These are phyloP conservation scores for cattle (Bos taurus) DNA, from an alignment of 2,113 vertebrate species.

Conservation along the genomic window DNA sequence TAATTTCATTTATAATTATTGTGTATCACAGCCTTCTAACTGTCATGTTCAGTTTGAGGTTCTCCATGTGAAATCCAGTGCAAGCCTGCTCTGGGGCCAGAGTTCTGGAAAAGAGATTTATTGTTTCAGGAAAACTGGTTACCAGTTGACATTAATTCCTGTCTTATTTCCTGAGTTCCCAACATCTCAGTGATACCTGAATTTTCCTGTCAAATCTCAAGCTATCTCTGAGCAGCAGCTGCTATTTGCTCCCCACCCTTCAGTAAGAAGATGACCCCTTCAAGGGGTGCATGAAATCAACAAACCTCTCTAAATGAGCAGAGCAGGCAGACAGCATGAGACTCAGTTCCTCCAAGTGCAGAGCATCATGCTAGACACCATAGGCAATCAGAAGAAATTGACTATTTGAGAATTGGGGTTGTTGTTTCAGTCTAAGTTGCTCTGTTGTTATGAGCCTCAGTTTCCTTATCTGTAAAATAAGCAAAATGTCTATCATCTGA, in stretches of 20 bases:
- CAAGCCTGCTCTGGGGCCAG: neutral
- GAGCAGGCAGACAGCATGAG: neutral
- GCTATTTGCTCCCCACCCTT: neutral
- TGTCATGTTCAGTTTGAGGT: neutral
- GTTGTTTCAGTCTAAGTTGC: neutral
- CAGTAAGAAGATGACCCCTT: neutral
- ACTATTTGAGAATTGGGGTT: neutral
- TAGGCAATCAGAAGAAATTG: neutral
- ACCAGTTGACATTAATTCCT: slow-evolving; percentile 15
- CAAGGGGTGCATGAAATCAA: neutral
- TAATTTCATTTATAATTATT: slow-evolving; percentile 15
- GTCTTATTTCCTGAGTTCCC: neutral
- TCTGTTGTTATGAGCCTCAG: neutral
- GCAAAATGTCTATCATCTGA: neutral
- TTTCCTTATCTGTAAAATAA: neutral
- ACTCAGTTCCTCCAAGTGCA: neutral
- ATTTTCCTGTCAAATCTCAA: slow-evolving; percentile 20
- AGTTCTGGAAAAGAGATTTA: slow-evolving; percentile 11
- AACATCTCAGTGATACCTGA: neutral
- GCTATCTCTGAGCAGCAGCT: neutral
- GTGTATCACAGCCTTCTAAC: neutral
- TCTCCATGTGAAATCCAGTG: neutral
- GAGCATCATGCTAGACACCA: neutral
- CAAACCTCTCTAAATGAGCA: neutral
- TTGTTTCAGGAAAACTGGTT: slow-evolving; percentile 26